These are phyloP conservation scores for Caenorhabditis becei DNA, from an alignment of 2,888 invertebrate genomes.

Conservation along the genomic window DNA sequence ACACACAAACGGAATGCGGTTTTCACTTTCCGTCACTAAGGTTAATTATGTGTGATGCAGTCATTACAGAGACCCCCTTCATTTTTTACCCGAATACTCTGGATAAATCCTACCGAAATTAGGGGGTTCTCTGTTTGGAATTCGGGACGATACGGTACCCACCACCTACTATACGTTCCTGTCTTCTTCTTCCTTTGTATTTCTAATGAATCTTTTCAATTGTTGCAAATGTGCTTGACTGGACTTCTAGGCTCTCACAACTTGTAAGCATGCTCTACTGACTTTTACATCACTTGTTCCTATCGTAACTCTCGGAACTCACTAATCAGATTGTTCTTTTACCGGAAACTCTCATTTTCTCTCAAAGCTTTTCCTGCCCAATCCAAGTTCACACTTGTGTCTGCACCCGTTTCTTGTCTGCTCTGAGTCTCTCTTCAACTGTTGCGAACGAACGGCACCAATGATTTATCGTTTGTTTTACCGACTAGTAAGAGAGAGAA, in stretches of 20 bases:
- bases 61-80: background rate
- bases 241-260: too few relatives aligned
- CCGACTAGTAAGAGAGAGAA: slow-evolving; percentile 6
- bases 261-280: too few relatives aligned
- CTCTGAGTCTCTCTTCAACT: slow-evolving; percentile 13
- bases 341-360: background rate
- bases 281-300: too few relatives aligned
- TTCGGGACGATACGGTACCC: background rate
- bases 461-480: slow-evolving; percentile 16
- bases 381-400: background rate
- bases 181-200: slow-evolving; percentile 1
- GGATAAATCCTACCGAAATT: slow-evolving; percentile 83
- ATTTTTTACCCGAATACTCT: slow-evolving; percentile 57
- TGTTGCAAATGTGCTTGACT: too few relatives aligned
- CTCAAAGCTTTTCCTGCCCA: background rate
- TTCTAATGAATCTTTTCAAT: too few relatives aligned
- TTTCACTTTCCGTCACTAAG: slow-evolving; percentile 16
- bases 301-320: too few relatives aligned
- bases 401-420: background rate
- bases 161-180: background rate
- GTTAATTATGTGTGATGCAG: slow-evolving; percentile 37
- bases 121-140: background rate
- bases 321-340: background rate
- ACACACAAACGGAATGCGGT: slow-evolving; percentile 18
- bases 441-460: slow-evolving; percentile 12